Percentiles rank a stretch among this genome's conserved stretches.
Conservation (phyloP, 1,140 invertebrate genomes). For the Apis florea region DNA sequence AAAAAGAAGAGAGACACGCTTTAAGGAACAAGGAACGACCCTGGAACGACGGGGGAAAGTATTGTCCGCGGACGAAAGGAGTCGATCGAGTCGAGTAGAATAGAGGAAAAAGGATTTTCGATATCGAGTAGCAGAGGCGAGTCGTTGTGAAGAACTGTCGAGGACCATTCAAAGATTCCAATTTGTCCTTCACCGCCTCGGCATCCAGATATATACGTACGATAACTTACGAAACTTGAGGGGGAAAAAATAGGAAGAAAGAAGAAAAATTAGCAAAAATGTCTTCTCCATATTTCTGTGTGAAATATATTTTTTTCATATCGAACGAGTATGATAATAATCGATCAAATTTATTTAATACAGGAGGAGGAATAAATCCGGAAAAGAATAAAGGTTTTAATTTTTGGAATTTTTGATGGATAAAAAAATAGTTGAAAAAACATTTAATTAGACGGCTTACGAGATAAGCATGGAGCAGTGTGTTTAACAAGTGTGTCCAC, state of each 20-base stretch:
- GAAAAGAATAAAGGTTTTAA: too few species aligned
- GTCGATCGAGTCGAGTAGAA: not conserved
- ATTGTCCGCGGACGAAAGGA: too few species aligned
- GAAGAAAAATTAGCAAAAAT: too few species aligned
- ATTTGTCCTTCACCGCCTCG: conserved; percentile 31
- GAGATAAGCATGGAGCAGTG: not conserved
- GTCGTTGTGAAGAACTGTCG: not conserved
- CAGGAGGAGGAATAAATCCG: too few species aligned
- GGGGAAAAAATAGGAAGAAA: not conserved
- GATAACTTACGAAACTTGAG: not conserved
- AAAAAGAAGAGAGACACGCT: not conserved
- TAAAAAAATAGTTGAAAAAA: not conserved
- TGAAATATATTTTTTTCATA: too few species aligned
- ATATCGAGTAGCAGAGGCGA: conserved; percentile 26
- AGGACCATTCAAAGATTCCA: conserved; percentile 31
- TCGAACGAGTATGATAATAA: too few species aligned
- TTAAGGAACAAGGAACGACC: conserved; percentile 1
- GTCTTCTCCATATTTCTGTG: too few species aligned
- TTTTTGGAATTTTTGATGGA: too few species aligned
- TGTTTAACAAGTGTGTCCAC: conserved; percentile 19
- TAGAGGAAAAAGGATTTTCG: conserved; percentile 22
- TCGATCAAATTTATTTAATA: too few species aligned
- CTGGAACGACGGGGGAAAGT: not conserved
- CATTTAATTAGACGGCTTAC: not conserved
- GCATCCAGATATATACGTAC: not conserved